phyloP scores from a whole-genome alignment of 2,888 invertebrate genomes.

The Drosophila suboccidentalis region DNA sequence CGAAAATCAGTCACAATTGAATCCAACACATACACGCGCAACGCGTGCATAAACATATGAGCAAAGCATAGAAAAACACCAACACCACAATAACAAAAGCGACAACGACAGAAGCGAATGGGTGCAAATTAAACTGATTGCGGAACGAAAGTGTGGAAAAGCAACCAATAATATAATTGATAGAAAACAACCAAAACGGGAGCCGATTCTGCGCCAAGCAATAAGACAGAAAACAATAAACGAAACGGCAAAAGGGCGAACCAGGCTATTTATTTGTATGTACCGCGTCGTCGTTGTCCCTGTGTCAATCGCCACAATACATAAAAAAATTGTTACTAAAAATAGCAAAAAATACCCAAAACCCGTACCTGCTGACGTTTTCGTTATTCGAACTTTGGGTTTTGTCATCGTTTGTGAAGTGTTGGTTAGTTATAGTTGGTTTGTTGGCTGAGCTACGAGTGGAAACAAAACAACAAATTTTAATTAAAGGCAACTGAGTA shows the following conservation, averaged over 20 bases:
- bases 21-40: conserved; percentile 27
- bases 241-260: conserved; percentile 18
- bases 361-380: conserved; percentile 36
- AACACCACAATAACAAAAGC: conserved; percentile 35
- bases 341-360: conserved; percentile 74
- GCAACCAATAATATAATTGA: conserved; percentile 56
- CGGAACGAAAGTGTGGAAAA: conserved; percentile 16
- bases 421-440: conserved; percentile 35
- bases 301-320: conserved; percentile 34
- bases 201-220: conserved; percentile 8
- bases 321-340: conserved; percentile 65
- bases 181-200: conserved; percentile 35
- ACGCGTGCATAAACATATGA: conserved; percentile 41
- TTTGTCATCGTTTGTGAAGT: conserved; percentile 37
- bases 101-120: conserved; percentile 4
- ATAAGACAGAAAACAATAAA: conserved; percentile 7
- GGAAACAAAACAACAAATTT: conserved; percentile 12
- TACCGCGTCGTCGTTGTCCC: conserved; percentile 26
- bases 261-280: conserved; percentile 26
- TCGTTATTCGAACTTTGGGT: conserved; percentile 41
- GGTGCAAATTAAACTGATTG: conserved; percentile 11
- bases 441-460: conserved; percentile 29
- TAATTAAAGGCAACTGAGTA: conserved; percentile 3
- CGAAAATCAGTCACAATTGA: conserved; percentile 26
- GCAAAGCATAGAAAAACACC: conserved; percentile 44